Conservation (phyloP, 2,888 invertebrate genomes). For the Orgyia antiqua region DNA sequence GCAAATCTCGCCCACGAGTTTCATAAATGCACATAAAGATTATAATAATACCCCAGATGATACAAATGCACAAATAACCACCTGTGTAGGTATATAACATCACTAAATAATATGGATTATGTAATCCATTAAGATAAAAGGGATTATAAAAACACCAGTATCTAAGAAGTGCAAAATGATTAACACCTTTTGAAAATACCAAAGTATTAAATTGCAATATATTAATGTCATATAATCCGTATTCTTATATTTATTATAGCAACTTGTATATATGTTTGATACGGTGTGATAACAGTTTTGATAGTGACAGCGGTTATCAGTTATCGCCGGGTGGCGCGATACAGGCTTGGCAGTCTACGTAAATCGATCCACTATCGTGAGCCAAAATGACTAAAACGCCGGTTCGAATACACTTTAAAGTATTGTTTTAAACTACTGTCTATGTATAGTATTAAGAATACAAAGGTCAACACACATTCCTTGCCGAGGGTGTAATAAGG, state of each 20-base stretch:
- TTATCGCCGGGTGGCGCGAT: conserved; percentile 29
- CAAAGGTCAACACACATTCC: no score
- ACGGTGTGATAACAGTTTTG: conserved; percentile 20
- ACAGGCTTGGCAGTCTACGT: conserved; percentile 9
- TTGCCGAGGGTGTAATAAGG: no score
- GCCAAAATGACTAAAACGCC: not conserved
- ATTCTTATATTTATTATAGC: conserved; percentile 2
- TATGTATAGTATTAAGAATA: no score
- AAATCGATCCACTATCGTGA: not conserved
- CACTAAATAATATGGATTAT: no score
- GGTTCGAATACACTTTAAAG: no score
- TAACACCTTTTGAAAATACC: not conserved
- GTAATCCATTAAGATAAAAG: no score
- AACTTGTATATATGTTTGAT: not conserved
- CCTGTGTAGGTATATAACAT: no score
- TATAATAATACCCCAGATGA: no score
- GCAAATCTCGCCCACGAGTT: no score
- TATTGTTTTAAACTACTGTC: no score
- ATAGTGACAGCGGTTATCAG: conserved; percentile 26
- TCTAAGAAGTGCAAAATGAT: not conserved
- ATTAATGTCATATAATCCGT: conserved; percentile 7
- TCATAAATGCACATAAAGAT: no score
- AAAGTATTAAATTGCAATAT: conserved; percentile 1
- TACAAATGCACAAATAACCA: no score
- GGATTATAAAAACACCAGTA: not conserved